Evolutionary conservation across 2,797 vertebrate species (phyloP), one percentile per base, ranked within the genome.

Genomic region (Notolabrus celidotus): DNA sequence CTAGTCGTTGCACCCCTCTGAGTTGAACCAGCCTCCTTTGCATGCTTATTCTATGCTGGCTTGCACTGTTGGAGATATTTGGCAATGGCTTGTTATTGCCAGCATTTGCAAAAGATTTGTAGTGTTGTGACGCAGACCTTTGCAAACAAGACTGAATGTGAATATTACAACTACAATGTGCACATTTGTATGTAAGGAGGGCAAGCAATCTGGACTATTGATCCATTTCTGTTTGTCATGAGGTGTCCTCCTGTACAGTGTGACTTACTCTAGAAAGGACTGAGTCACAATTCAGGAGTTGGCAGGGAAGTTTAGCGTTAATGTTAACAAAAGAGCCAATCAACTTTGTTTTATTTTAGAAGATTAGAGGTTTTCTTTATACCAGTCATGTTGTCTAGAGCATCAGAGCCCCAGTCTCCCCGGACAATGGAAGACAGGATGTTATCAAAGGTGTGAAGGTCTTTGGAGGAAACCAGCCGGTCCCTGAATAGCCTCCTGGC

Each of bases 401-500:
- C 80, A 14, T 97, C 96, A 38, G 96, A 96, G 67, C 95, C 92
- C 98, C 97, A 99, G 71, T 99, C 98, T 75, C 91, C 95, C 43
- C 95, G 93, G 83, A 99, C 89, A 59, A 98, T 95, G 14, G 97
- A 96, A 8, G 92, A 92, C 71, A 99, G 94, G 89, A 99, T 92
- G 88, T 91, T 96, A 74, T 99, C 97, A 87, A 99, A 99, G 29
- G 92, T 59, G 64, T 95, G 92, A 62, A 95, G 87, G 71, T 97
- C 97, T 88, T 96, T 98, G 49, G 84, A 38, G 52, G 92, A 95
- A 84, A 97, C 98, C 20, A 99, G 95, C 65, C 95, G 94, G 88
- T 99, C 98, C 87, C 97, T 95, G 90, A 99, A 99, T 71, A 99
- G 94, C 74, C 97, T 91, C 20, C 71, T 71, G 42, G 96, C 97